A percentile compares a stretch with the other conserved stretches of the same genome.
Conservation (phyloP, 2,888 invertebrate genomes). For the Limnephilus rhombicus region DNA sequence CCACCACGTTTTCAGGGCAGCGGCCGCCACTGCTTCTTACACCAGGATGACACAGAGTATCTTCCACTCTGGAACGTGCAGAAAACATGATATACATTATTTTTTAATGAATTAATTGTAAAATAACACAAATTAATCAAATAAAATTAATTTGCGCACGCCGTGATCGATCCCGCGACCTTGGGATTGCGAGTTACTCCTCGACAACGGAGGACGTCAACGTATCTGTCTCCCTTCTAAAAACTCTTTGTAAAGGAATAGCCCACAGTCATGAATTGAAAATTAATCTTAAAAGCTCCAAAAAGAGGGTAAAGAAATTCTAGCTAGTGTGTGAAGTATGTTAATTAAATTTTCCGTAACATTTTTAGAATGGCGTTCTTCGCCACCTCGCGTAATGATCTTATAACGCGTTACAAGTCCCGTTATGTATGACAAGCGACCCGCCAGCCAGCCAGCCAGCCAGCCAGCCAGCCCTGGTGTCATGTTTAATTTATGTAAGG, state of each 20-base stretch:
- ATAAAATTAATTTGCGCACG: no score
- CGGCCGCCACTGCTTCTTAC: no score
- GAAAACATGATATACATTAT: no score
- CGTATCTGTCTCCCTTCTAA: no score
- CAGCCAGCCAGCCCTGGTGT: background rate
- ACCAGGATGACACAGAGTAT: no score
- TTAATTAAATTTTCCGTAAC: background rate
- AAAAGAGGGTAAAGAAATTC: background rate
- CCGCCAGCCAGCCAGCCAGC: background rate
- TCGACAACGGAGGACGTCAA: no score
- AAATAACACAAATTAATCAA: no score
- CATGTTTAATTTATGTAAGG: conserved; percentile 24
- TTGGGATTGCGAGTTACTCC: no score
- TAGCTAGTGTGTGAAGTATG: background rate
- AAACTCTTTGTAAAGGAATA: background rate
- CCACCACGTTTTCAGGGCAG: no score
- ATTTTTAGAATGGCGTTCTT: background rate
- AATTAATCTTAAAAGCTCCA: background rate
- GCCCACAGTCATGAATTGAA: background rate
- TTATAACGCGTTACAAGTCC: background rate
- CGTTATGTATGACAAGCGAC: background rate
- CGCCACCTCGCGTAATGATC: background rate
- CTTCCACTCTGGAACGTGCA: no score
- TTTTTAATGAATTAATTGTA: no score
- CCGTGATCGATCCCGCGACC: no score